Evolutionary conservation across 2,888 invertebrate genomes (phyloP), one percentile per base, ranked within the genome.

Genomic region (Volucella bombylans): DNA sequence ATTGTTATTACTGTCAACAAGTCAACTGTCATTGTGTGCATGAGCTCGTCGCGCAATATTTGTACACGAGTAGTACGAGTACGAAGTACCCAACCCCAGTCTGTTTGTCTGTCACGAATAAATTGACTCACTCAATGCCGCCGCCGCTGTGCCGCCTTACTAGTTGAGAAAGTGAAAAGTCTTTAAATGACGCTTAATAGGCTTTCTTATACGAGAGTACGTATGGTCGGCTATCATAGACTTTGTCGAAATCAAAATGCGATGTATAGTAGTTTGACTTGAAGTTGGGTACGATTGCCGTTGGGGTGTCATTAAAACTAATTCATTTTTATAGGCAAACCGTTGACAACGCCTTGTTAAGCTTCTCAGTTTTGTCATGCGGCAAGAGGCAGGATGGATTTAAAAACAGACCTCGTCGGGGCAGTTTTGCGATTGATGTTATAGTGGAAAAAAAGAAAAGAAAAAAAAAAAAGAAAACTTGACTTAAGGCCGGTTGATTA

Each of bases 181-280:
- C 74, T 80, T 43, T 55, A 83, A 83, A 83, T 76, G 69, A 80
- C 71, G 80, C 67, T 71, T 74, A 83, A 83, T 83, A 76, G 83
- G 74, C 80, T 80, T 79, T 82, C 61, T 61, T 74, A 52, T 12
- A 15, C 12, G 59, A 43, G 59, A 43, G 69, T 52, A 31, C 31
- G 31, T 31, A 14, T 38, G 10, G 15, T 39, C 41, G 11, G 8
- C 11, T 23, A 11, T 8, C 10, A 39, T 55, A 23, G 45, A 14
- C n/a, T 54, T 73, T 54, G 47, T 31, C 69, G 49, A 77, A 77
- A 77, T 77, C 68, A 64, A 69, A 77, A 69, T 69, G 62, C 68
- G 38, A 18, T 59, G 18, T 31, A 31, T 31, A 31, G 6, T 31
- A 31, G 31, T 31, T 31, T 31, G 31, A 31, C 31, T 31, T 31